Evolutionary conservation across 1,140 invertebrate genomes (phyloP), one percentile per base, ranked within the genome.

Genomic region (Heliconius congener): DNA sequence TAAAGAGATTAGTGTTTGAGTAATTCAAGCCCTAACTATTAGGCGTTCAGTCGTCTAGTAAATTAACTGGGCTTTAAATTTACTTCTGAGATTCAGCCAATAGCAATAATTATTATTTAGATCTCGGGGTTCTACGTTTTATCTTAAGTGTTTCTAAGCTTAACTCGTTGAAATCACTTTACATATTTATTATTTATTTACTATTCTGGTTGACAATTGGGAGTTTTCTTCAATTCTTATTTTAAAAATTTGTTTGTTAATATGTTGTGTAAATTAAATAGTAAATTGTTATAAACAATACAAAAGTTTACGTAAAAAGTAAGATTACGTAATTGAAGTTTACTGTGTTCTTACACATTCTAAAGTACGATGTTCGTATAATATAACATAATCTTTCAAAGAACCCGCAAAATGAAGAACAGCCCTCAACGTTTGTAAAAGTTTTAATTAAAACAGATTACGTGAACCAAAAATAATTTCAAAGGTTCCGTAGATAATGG

Each of bases 1-100:
- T 71, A 72, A 71, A 77, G 70, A 52, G 76, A 77, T 77, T 77
- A 77, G 70, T 77, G 46, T 77, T 77, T 72, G 42, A 77, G 66
- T 76, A 76, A 72, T 77, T 55, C 46, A 19, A 72, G n/a, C 70
- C 30, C 18, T 71, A 76, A 72, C 76, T 72, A 55, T 13, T 72
- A 72, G 6, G n/a, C 18, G 71, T 72, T 72, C 71, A 39, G 71
- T 72, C 37, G 71, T 1, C 37, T 72, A 72, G 30, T 19, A 66
- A 30, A 66, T 66, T 66, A 30, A 27, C 23, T 66, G 60, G 27
- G 9, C 23, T 30, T 66, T 66, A 66, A 66, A 66, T 27, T 66
- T 30, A 27, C 60, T 23, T 30, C 4, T 11, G 18, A 66, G 60
- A 66, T 30, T 66, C 18, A 66, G 27, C 2, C 60, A 66, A 66